Percentiles rank a stretch among this genome's conserved stretches.
phyloP scores from a whole-genome alignment of 2,797 vertebrate genomes.

The Florisuga fusca region DNA sequence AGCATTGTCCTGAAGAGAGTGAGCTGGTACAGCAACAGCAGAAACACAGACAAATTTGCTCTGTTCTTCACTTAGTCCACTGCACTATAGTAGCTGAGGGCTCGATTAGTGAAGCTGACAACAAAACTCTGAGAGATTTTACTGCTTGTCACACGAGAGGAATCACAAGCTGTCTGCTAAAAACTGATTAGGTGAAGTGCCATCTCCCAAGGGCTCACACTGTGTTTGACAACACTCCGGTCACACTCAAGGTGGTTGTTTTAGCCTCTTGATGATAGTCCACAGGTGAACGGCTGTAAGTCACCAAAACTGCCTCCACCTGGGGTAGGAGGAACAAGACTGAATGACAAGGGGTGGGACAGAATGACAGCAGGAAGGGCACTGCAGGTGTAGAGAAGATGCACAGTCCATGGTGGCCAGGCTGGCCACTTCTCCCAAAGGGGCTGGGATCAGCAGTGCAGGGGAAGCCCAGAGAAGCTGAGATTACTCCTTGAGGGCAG shows the following conservation, averaged over 20 bases:
- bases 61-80: accelerated
- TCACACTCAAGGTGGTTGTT: background rate
- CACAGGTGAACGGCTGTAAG: background rate
- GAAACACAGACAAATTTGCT: background rate
- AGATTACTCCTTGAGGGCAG: background rate
- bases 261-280: background rate
- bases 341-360: accelerated
- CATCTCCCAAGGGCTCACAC: background rate
- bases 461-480: background rate
- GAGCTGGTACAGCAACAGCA: background rate
- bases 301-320: background rate
- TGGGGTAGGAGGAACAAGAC: background rate
- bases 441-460: background rate
- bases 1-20: background rate
- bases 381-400: background rate
- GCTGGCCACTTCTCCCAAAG: background rate
- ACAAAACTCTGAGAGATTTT: background rate
- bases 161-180: background rate
- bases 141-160: background rate
- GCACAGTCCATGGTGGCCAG: background rate
- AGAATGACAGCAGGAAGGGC: background rate
- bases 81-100: background rate
- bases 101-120: accelerated
- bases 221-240: background rate
- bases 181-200: background rate